Evolutionary conservation across 2,797 vertebrate genomes (phyloP), one percentile per base, ranked within the genome.

Genomic region (Tangara arthus): DNA sequence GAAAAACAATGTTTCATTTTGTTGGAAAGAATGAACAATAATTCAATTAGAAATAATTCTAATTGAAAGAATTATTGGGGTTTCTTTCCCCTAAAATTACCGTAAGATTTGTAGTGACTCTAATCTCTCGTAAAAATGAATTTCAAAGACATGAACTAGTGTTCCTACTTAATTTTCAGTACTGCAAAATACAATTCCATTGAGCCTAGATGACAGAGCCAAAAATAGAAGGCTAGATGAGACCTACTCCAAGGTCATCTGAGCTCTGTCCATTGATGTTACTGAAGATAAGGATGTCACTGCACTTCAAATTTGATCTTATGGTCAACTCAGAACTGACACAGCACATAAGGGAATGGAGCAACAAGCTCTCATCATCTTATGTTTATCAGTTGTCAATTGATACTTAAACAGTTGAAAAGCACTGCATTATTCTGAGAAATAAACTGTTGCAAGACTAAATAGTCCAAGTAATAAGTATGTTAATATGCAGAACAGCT

Each of bases 171-270:
- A 75, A 86, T 94, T 95, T 82, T 57, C 79, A 91, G 77, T 42
- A 53, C 37, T 64, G 71, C 64, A 85, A 77, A 91, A 26, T 39
- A 85, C 78, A 87, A 60, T 56, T 89, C 44, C 56, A 53, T 32
- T 71, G 64, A 96, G 64, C 76, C 47, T 77, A 57, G 80, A 85
- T 41, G 53, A 85, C 71, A 85, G 49, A 93, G 65, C 34, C 82
- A 82, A 87, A 94, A 94, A 94, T 85, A 96, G 91, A 89, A 82
- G 20, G 64, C 63, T 78, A 93, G 52, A 82, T 84, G 68, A 90
- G 83, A 95, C 41, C 39, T 66, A 26, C 30, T 77, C 59, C 78
- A 95, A 77, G 84, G 95, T 95, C 95, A 96, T 37, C 64, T 70
- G 91, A 95, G 92, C 92, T 95, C 78, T 0, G 0, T n/a, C 70